Conservation (phyloP, 2,888 invertebrate species). For the Hoplodrina ambigua region DNA sequence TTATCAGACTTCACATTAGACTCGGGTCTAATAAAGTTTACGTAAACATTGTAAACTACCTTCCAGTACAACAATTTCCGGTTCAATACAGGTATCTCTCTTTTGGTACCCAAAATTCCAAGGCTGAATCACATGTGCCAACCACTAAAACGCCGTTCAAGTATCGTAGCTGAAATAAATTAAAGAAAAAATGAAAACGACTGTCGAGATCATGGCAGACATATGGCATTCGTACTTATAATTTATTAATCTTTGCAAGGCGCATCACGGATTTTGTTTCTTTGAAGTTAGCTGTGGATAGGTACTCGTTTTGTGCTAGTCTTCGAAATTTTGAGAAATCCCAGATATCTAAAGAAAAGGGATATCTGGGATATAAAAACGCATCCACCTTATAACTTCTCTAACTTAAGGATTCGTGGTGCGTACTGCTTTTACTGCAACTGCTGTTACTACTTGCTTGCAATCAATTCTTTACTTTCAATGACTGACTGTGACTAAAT, state of each 20-base stretch:
- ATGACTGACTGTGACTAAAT: not conserved
- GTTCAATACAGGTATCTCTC: constrained; percentile 65
- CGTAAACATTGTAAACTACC: constrained; percentile 14
- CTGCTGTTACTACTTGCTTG: not conserved
- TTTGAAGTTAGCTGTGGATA: not conserved
- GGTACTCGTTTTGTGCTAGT: not conserved
- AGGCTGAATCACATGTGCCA: constrained; percentile 87
- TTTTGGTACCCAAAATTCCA: constrained; percentile 88
- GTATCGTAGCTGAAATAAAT: constrained; percentile 85
- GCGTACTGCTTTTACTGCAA: not conserved
- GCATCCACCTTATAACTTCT: not conserved
- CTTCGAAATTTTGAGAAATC: too few relatives aligned
- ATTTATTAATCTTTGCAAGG: too few relatives aligned
- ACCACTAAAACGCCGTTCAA: constrained; percentile 85
- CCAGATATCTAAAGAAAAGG: not conserved
- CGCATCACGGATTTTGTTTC: not conserved
- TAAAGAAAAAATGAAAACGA: constrained; percentile 5
- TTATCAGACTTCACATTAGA: constrained; percentile 26
- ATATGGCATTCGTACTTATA: too few relatives aligned
- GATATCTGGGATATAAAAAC: not conserved
- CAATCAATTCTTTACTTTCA: not conserved
- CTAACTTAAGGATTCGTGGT: not conserved
- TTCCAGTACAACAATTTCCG: constrained; percentile 23
- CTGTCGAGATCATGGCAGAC: too few relatives aligned
- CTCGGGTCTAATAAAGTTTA: constrained; percentile 6